Conservation (phyloP, 2,113 vertebrate species). For the Boulengerochromis microlepis region DNA sequence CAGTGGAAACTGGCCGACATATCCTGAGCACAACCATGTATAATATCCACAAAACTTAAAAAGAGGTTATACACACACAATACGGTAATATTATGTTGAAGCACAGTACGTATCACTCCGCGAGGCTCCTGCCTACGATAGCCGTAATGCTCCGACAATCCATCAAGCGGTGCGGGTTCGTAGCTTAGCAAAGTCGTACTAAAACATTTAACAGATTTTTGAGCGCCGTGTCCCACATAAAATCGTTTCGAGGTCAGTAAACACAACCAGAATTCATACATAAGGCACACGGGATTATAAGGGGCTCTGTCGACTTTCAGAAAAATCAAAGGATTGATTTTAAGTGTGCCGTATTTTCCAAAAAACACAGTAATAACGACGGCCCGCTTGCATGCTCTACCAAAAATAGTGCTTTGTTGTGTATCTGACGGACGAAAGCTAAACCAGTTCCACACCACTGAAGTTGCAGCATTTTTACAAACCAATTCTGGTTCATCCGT, state of each 20-base stretch:
- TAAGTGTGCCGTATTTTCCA: too few relatives aligned
- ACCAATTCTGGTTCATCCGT: rapidly evolving
- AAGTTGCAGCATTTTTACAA: neutral
- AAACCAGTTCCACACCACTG: too few relatives aligned
- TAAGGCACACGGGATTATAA: too few relatives aligned
- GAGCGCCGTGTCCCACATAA: rapidly evolving
- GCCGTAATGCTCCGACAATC: too few relatives aligned
- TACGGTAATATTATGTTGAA: rapidly evolving
- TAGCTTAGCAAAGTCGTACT: too few relatives aligned
- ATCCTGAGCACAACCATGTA: neutral
- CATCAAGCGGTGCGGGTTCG: rapidly evolving
- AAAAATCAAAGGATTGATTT: too few relatives aligned
- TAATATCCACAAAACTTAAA: neutral
- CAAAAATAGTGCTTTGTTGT: too few relatives aligned
- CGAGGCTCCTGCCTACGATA: too few relatives aligned
- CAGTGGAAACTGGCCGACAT: rapidly evolving
- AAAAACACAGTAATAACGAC: rapidly evolving
- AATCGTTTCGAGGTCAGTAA: too few relatives aligned
- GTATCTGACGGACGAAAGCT: rapidly evolving
- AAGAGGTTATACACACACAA: neutral
- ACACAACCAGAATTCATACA: too few relatives aligned
- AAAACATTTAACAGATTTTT: rapidly evolving
- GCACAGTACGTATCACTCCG: too few relatives aligned
- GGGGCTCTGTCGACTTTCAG: rapidly evolving
- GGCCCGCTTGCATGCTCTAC: rapidly evolving